phyloP scores from a whole-genome alignment of 1,140 invertebrate species.

The Drosophila pseudoananassae region DNA sequence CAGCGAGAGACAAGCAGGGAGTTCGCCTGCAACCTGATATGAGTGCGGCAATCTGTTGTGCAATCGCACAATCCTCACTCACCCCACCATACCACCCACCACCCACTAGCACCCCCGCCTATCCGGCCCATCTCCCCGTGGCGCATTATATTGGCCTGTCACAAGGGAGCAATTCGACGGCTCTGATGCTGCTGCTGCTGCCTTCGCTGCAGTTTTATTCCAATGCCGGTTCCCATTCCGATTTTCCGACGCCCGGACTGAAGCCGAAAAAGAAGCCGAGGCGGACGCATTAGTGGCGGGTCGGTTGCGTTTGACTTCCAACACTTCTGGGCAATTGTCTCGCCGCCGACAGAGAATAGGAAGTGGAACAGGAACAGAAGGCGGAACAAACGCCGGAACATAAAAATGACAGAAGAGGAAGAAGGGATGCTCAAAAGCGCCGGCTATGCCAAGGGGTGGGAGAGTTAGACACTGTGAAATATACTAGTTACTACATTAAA shows the following conservation, averaged over 20 bases:
- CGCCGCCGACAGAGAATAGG: constrained; percentile 44
- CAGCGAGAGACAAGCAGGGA: constrained; percentile 44
- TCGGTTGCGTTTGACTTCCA: constrained; percentile 82
- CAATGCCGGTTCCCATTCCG: constrained; percentile 8
- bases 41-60: constrained; percentile 83
- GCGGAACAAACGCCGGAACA: constrained; percentile 83
- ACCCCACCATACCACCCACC: constrained; percentile 6
- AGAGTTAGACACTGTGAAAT: not conserved
- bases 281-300: constrained; percentile 78
- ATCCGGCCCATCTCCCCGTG: constrained; percentile 58
- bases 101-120: constrained; percentile 20
- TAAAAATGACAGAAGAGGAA: constrained; percentile 70
- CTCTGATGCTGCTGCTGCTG: constrained; percentile 42
- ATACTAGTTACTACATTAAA: not conserved
- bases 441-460: constrained; percentile 3
- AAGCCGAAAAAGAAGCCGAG: constrained; percentile 21
- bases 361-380: constrained; percentile 77
- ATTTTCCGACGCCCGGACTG: constrained; percentile 6
- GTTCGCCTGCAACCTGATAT: constrained; percentile 80
- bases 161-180: constrained; percentile 84
- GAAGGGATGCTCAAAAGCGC: constrained; percentile 42
- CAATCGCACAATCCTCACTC: constrained; percentile 55
- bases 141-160: constrained; percentile 84
- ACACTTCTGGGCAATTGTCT: constrained; percentile 82
- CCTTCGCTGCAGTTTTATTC: constrained; percentile 34